A percentile compares a stretch with the other conserved stretches of the same genome.
These are phyloP conservation scores for Periophthalmus magnuspinnatus DNA, from an alignment of 2,797 vertebrate genomes.

Conservation along the genomic window DNA sequence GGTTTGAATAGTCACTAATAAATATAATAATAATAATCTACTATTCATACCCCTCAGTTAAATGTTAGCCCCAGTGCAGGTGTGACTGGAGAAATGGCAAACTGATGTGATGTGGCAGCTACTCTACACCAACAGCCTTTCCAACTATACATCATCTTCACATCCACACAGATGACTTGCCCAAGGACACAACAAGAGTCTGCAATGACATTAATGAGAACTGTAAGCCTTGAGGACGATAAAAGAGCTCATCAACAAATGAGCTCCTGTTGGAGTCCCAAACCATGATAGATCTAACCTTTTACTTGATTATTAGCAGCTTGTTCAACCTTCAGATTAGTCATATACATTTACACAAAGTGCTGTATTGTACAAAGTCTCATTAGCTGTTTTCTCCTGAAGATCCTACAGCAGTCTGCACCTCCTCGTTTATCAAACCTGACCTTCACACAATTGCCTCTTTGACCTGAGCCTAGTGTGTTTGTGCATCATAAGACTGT, in stretches of 20 bases:
- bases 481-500: slow-evolving; percentile 2
- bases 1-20: too few relatives aligned
- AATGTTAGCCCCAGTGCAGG: too few relatives aligned
- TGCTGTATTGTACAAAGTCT: not conserved
- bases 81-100: too few relatives aligned
- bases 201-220: not conserved
- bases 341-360: not conserved
- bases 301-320: not conserved
- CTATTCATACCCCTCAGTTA: not conserved
- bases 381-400: not conserved
- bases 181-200: not conserved
- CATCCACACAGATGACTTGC: not conserved
- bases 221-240: not conserved
- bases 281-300: not conserved
- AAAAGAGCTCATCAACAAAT: not conserved
- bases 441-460: not conserved
- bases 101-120: too few relatives aligned
- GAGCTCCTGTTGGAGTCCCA: not conserved
- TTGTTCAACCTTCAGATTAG: not conserved
- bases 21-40: too few relatives aligned
- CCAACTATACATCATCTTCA: not conserved
- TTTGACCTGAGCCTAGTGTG: slow-evolving; percentile 3
- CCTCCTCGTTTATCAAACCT: not conserved
- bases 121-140: too few relatives aligned
- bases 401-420: not conserved